A percentile compares a stretch with the other conserved stretches of the same genome.
These are phyloP conservation scores for Nemotelus pantherinus DNA, from an alignment of 2,888 invertebrate species.

Conservation along the genomic window DNA sequence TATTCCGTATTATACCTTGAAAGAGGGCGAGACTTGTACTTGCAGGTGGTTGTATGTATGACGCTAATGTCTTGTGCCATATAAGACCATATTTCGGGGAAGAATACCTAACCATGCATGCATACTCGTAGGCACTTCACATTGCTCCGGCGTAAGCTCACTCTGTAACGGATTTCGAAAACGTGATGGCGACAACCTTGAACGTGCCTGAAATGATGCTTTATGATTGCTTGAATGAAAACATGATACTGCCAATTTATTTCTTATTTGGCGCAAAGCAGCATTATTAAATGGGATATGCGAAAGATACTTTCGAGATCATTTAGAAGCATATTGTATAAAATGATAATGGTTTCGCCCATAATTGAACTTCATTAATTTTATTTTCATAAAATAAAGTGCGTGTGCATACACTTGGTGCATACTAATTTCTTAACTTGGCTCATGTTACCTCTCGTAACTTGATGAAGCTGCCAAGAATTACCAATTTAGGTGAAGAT, in stretches of 20 bases:
- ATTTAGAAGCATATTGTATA: too few species aligned
- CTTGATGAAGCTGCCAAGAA: too few species aligned
- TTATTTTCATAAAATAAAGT: neutral
- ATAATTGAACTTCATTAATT: too few species aligned
- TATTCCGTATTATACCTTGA: too few species aligned
- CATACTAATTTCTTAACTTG: neutral
- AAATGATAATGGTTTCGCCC: too few species aligned
- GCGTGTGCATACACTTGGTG: neutral
- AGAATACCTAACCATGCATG: neutral
- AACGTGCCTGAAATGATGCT: slow-evolving; percentile 29
- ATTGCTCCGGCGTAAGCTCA: neutral
- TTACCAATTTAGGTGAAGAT: too few species aligned
- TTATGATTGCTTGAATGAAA: neutral
- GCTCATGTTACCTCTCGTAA: too few species aligned
- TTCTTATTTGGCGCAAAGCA: neutral
- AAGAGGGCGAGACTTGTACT: too few species aligned
- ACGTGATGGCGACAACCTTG: slow-evolving; percentile 3
- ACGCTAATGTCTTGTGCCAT: neutral
- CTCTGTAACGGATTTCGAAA: neutral
- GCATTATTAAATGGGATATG: too few species aligned
- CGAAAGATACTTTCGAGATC: too few species aligned
- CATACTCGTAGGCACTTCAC: neutral
- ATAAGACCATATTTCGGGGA: neutral
- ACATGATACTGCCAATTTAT: neutral
- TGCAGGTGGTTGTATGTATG: too few species aligned